phyloP scores from a whole-genome alignment of 2,113 vertebrate genomes.

The Mesembrinibis cayennensis region DNA sequence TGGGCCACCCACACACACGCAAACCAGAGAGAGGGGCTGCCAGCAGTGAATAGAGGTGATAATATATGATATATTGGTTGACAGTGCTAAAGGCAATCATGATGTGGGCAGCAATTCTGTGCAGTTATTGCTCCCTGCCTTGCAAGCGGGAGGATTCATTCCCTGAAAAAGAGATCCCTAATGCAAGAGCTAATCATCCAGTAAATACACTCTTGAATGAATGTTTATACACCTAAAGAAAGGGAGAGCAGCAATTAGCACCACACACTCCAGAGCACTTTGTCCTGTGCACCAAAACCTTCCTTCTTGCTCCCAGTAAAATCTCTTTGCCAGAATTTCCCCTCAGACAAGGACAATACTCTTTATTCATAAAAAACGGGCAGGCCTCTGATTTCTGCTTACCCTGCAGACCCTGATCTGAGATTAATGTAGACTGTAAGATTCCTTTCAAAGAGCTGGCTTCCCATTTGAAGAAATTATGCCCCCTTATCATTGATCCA shows the following conservation, averaged over 20 bases:
- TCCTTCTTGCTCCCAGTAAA: not conserved
- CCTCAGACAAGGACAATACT: not conserved
- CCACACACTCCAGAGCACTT: not conserved
- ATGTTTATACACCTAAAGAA: not conserved
- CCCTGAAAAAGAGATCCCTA: not conserved
- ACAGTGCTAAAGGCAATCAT: not conserved
- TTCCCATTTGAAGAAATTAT: conserved; percentile 71
- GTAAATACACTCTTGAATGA: not conserved
- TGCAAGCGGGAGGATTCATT: not conserved
- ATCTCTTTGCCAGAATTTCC: not conserved
- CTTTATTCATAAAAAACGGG: not conserved
- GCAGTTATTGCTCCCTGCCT: not conserved
- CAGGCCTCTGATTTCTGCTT: conserved; percentile 51
- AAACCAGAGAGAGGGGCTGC: not conserved
- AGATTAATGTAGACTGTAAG: conserved; percentile 46
- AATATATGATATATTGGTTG: not conserved
- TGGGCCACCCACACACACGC: not conserved
- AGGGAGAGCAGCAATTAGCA: not conserved
- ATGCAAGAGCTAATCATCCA: not conserved
- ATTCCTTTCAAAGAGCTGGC: conserved; percentile 70
- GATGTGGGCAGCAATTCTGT: not conserved
- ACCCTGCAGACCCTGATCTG: conserved; percentile 39
- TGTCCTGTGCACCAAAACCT: not conserved
- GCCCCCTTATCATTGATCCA: conserved; percentile 75
- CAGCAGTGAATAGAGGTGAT: not conserved